A percentile compares a stretch with the other conserved stretches of the same genome.
Evolutionary conservation across 2,888 invertebrate species (phyloP).

Genomic region (Ophion obscuratus): DNA sequence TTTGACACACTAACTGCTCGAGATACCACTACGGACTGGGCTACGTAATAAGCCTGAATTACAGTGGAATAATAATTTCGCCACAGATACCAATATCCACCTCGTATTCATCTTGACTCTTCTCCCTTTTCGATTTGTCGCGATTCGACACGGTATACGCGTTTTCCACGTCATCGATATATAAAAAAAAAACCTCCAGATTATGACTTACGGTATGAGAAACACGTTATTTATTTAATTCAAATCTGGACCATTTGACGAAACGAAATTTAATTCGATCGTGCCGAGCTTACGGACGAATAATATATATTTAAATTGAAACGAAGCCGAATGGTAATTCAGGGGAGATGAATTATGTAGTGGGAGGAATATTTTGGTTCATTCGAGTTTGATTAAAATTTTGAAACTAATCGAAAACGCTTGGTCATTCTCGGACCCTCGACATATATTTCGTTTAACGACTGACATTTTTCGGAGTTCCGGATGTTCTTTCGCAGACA

Average conservation of each 20-base stretch:
- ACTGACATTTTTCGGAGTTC: not conserved
- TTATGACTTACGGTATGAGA: not conserved
- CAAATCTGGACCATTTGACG: not conserved
- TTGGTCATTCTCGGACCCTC: not conserved
- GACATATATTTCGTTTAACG: not conserved
- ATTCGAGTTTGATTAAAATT: not conserved
- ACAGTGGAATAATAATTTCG: constrained; percentile 76
- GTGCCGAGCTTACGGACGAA: not conserved
- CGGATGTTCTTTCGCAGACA: not conserved
- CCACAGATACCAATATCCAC: constrained; percentile 24
- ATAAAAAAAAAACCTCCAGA: not conserved
- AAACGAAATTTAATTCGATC: not conserved
- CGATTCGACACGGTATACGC: not conserved
- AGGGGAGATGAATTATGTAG: not conserved
- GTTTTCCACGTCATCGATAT: not conserved
- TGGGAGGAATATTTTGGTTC: not conserved
- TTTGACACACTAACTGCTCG: constrained; percentile 81
- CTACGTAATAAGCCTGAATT: constrained; percentile 80
- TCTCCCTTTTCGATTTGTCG: constrained; percentile 26
- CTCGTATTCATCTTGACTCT: not conserved
- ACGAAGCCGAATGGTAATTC: not conserved
- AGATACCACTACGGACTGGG: constrained; percentile 78
- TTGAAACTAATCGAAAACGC: not conserved
- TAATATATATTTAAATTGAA: not conserved
- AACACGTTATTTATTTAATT: not conserved